Base-by-base conservation (phyloP, 2,888 invertebrate genomes). In the Temnothorax rugatulus region DNA sequence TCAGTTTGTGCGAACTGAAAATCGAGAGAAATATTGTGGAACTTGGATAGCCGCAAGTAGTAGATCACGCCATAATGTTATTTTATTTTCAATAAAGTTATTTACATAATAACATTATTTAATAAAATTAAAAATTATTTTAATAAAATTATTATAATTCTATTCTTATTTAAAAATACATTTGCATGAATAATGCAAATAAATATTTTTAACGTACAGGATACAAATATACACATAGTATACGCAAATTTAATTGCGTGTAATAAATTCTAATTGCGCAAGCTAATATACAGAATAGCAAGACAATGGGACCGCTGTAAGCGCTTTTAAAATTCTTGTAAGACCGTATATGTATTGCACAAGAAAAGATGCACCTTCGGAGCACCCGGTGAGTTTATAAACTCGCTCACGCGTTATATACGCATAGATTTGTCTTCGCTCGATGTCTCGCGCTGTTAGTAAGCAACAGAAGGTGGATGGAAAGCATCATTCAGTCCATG, bases 401-500 rank as follows among this genome's bases (percentile, higher is more conserved):
- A 52, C 63, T 61, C 52, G 81, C 73, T 59, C 81, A 50, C 61
- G 52, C 75, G 29, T 68, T 77, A 66, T 68, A 68, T 57, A 71
- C 34, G 66, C 82, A 61, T 69, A 83, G 84, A 88, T 86, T 83
- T 86, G 86, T 88, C 79, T 79, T 82, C 71, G 88, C 84, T 86
- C 79, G 86, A 84, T 79, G 86, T 83, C 86, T 88, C 88, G 86
- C 84, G 90, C 90, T 85, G 89, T 89, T 88, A 82, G 90, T 85
- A 86, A 90, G 85, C 89, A 91, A 91, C 91, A 88, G 87, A 91
- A 91, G 91, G 91, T 89, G 89, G 88, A 91, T 90, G 88, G 91
- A 91, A 91, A 88, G 83, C 90, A 90, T 90, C 90, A 86, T 89
- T 91, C 91, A 90, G 90, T 85, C 82, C 81, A 76, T 88, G 87